Percentiles rank a stretch among this genome's conserved stretches.
These are phyloP conservation scores for Barnardius zonarius DNA, from an alignment of 2,113 vertebrate species.

Conservation along the genomic window DNA sequence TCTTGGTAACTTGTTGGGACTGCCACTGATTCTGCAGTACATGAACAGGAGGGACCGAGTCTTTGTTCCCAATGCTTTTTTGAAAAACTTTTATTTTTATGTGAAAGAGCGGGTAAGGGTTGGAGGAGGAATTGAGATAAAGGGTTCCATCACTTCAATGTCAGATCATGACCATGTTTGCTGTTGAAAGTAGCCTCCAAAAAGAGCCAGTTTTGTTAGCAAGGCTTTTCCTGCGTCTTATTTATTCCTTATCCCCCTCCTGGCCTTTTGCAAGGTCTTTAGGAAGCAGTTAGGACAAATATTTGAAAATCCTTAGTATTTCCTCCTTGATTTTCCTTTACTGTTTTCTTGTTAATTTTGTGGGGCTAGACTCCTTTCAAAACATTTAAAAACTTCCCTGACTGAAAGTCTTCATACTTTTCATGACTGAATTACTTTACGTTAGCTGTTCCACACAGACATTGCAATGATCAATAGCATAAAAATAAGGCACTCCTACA, in stretches of 20 bases:
- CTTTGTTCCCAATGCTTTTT: background rate
- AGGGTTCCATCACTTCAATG: background rate
- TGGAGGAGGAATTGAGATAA: background rate
- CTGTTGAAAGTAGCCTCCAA: background rate
- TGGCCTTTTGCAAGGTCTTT: background rate
- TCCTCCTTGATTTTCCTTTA: background rate
- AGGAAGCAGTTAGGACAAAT: background rate
- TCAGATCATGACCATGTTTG: background rate
- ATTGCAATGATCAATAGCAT: background rate
- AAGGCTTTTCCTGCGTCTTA: background rate
- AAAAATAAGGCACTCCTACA: background rate
- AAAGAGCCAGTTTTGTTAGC: background rate
- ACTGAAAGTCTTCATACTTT: background rate
- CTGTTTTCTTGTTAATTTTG: background rate
- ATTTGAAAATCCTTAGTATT: background rate
- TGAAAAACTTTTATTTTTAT: background rate
- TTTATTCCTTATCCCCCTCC: background rate
- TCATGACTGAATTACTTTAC: background rate
- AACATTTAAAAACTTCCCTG: background rate
- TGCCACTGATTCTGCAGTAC: background rate
- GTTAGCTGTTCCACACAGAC: background rate
- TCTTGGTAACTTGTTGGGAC: background rate
- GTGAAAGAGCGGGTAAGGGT: background rate
- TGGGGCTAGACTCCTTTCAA: background rate
- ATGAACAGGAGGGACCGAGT: fast-evolving